Evolutionary conservation across 2,888 invertebrate genomes (phyloP), one percentile per base, ranked within the genome.

Genomic region (Thymelicus sylvestris): DNA sequence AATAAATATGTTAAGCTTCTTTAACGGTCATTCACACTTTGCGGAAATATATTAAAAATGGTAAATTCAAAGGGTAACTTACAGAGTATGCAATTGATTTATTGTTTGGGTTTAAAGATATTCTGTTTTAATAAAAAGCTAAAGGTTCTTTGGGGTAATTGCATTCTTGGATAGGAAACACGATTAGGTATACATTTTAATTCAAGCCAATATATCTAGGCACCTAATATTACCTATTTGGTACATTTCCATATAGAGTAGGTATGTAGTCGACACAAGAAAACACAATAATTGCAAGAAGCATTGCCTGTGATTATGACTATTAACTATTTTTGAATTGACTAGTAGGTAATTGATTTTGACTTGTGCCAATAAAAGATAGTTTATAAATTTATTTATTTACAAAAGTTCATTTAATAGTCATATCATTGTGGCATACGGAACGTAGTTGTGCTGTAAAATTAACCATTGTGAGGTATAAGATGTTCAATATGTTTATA

Each of bases 391-490:
- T 48, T 48, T 6, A 47, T 13, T 31, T 31, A 19, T 62, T 12
- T 2, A 1, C 13, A 47, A 13, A 61, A 12, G 0, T 19, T 62
- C 10, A 38, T 62, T 15, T 44, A 39, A 39, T 64, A 64, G 64
- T 52, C 52, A 52, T 24, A 48, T 50, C 64, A 64, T n/a, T 15
- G 12, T 61, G 41, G 31, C 19, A 64, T 8, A 52, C 7, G 4
- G 7, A 6, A 19, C 15, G 65, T 65, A 13, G 65, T 65, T 65
- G 65, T 65, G 65, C 65, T 65, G 65, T 55, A 6, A 65, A 64
- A 64, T 64, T 50, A 48, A 63, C 48, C 19, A 44, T 52, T 19
- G 8, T 10, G 19, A 8, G 19, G 15, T 10, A 52, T 10, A 44
- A 12, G 44, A 44, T 12, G 44, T 10, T 44, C 7, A 8, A 1